A percentile compares a stretch with the other conserved stretches of the same genome.
Conservation (phyloP, 2,797 vertebrate genomes). For the Distichodus sexfasciatus region DNA sequence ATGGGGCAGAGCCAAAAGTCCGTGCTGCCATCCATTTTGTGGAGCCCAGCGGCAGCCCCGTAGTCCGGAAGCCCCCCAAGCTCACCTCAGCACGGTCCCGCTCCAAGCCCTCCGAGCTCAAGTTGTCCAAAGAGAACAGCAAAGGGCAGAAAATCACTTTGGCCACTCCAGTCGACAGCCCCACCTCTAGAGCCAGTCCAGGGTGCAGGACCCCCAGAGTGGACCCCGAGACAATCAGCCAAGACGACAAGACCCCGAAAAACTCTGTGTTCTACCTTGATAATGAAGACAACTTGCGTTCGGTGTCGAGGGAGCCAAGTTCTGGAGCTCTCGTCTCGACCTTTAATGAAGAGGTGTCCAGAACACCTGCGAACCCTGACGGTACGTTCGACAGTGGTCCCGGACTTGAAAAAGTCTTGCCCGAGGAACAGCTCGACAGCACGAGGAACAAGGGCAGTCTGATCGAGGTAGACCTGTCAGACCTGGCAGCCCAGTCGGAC, state of each 20-base stretch:
- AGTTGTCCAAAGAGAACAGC: conserved; percentile 80
- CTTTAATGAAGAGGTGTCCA: conserved; percentile 66
- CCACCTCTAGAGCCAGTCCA: conserved; percentile 68
- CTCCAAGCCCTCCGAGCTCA: conserved; percentile 83
- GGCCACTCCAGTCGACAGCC: conserved; percentile 78
- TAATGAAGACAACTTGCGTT: conserved; percentile 82
- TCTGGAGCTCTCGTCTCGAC: conserved; percentile 56
- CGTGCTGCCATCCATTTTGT: conserved; percentile 74
- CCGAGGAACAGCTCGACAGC: conserved; percentile 78
- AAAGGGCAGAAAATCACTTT: conserved; percentile 76
- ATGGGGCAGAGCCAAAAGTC: conserved; percentile 70
- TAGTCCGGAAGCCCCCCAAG: conserved; percentile 81
- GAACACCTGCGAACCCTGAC: conserved; percentile 60
- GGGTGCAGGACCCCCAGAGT: conserved; percentile 74
- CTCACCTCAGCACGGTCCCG: conserved; percentile 78
- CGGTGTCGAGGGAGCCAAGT: conserved; percentile 63
- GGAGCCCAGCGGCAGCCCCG: conserved; percentile 70
- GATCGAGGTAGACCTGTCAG: conserved; percentile 92
- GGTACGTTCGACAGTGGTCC: conserved; percentile 65
- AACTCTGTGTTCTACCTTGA: conserved; percentile 76
- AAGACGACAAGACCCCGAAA: conserved; percentile 69
- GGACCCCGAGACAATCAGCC: conserved; percentile 57
- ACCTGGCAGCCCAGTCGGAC: conserved; percentile 78
- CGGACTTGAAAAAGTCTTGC: conserved; percentile 68
- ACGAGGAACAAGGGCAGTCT: conserved; percentile 80